Evolutionary conservation across 2,797 vertebrate species (phyloP).

Genomic region (Peromyscus attwateri): DNA sequence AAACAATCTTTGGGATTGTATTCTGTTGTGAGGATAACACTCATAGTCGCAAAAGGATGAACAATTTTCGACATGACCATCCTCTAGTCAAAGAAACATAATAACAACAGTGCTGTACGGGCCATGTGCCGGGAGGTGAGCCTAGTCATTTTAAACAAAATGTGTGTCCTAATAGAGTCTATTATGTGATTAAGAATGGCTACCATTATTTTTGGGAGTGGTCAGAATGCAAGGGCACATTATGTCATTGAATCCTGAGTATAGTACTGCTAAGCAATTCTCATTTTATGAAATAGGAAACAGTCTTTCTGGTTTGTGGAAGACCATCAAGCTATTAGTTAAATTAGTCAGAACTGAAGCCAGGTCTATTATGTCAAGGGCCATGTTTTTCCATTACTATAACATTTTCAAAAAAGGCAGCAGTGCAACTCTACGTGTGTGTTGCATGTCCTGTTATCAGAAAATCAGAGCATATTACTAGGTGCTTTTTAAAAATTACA

Average conservation of each 20-base stretch:
- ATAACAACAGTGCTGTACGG: neutral
- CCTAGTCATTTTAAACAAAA: neutral
- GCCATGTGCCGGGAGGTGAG: neutral
- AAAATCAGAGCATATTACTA: neutral
- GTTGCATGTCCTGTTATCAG: slow-evolving; percentile 1
- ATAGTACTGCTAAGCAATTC: neutral
- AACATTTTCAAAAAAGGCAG: neutral
- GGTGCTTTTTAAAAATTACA: slow-evolving; percentile 43
- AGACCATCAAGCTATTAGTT: neutral
- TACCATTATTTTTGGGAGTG: neutral
- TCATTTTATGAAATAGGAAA: slow-evolving; percentile 36
- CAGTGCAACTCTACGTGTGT: neutral
- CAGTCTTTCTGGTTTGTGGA: neutral
- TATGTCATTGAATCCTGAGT: neutral
- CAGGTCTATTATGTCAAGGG: neutral
- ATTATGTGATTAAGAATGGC: neutral
- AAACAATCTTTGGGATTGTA: neutral
- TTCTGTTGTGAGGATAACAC: neutral
- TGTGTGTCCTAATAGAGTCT: neutral
- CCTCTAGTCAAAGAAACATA: neutral
- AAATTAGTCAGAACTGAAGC: neutral
- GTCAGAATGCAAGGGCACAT: neutral
- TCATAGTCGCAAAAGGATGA: neutral
- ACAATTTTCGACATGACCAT: neutral
- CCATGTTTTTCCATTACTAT: neutral